These are phyloP conservation scores for Pristis pectinata DNA, from an alignment of 2,797 vertebrate species.

Conservation along the genomic window DNA sequence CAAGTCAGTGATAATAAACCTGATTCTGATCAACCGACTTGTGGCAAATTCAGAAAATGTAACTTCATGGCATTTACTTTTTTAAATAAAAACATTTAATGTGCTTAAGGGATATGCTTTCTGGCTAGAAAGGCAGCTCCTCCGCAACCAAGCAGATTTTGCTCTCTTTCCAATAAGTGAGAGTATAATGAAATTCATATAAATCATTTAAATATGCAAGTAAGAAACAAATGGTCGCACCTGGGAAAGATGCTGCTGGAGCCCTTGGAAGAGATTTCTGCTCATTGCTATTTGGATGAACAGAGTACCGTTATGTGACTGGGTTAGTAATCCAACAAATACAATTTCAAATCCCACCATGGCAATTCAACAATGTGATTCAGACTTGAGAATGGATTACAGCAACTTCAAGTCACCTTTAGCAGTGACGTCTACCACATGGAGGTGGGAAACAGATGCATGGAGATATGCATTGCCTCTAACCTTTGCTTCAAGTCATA, in stretches of 20 bases:
- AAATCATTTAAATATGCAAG: background rate
- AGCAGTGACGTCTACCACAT: background rate
- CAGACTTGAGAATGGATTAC: background rate
- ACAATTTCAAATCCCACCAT: background rate
- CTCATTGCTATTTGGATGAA: background rate
- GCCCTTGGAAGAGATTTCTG: background rate
- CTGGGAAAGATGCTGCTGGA: background rate
- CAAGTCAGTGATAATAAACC: no score
- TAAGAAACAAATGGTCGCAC: background rate
- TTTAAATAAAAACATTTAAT: background rate
- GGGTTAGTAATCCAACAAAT: background rate
- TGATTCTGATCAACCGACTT: no score
- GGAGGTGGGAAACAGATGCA: background rate
- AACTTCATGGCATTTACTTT: background rate
- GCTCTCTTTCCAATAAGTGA: background rate
- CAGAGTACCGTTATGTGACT: background rate
- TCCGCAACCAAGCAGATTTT: background rate
- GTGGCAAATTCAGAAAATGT: slow-evolving; percentile 36
- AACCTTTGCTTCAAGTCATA: background rate
- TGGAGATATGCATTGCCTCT: background rate
- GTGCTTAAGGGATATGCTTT: background rate
- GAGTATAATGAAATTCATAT: no score
- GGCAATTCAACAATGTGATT: background rate
- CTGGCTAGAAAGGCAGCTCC: background rate
- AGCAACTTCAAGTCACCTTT: background rate